Conservation (phyloP, 1,140 invertebrate species). For the Trichonephila clavipes region DNA sequence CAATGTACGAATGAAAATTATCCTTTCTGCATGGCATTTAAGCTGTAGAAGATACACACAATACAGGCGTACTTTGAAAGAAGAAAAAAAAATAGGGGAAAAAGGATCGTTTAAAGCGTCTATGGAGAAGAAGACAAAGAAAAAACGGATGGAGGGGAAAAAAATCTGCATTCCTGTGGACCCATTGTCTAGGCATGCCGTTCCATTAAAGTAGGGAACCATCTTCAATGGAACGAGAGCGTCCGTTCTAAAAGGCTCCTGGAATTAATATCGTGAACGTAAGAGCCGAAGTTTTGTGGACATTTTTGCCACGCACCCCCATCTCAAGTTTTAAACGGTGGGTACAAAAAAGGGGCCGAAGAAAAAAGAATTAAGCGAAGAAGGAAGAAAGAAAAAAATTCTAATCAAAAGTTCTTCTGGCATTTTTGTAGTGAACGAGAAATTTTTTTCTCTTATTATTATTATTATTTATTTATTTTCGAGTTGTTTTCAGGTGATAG, state of each 20-base stretch:
- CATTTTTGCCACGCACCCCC: constrained; percentile 56
- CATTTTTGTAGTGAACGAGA: constrained; percentile 53
- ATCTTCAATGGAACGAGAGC: not conserved
- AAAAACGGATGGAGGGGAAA: constrained; percentile 20
- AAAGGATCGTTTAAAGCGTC: constrained; percentile 6
- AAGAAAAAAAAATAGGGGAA: too few species aligned
- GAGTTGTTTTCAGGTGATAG: constrained; percentile 32
- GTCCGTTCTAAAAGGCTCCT: constrained; percentile 29
- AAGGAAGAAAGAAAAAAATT: constrained; percentile 53
- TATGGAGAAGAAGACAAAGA: constrained; percentile 8
- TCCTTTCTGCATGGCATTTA: not conserved
- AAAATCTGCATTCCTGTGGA: constrained; percentile 64
- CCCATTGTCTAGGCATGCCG: constrained; percentile 68
- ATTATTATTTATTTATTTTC: constrained; percentile 49
- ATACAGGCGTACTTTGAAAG: not conserved
- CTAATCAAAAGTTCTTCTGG: constrained; percentile 65
- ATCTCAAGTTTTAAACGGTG: not conserved
- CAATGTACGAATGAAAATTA: constrained; percentile 20
- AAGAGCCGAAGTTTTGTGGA: constrained; percentile 63
- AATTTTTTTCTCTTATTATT: not conserved
- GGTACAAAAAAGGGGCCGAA: not conserved
- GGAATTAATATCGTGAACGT: constrained; percentile 70
- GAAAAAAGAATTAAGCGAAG: constrained; percentile 65
- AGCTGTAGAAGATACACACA: not conserved
- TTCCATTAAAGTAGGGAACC: constrained; percentile 67